Evolutionary conservation across 2,113 vertebrate genomes (phyloP).

Genomic region (Passer domesticus): DNA sequence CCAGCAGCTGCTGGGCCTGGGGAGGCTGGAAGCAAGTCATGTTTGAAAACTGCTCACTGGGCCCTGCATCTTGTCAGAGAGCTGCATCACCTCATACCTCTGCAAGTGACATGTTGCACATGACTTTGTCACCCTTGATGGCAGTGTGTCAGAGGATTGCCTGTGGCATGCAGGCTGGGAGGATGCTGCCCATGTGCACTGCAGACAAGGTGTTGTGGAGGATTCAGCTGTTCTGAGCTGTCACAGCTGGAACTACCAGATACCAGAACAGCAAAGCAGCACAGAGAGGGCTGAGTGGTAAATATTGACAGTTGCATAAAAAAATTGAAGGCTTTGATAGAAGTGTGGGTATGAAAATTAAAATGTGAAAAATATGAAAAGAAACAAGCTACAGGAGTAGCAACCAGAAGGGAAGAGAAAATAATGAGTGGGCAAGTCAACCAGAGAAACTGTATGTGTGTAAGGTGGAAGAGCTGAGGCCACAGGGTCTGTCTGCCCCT

Average conservation of each 20-base stretch:
- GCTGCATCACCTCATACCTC: neutral
- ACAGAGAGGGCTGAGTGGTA: neutral
- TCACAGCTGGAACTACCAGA: slow-evolving; percentile 6
- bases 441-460: neutral
- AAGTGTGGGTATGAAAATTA: neutral
- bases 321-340: neutral
- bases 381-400: neutral
- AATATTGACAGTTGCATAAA: neutral
- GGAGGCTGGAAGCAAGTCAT: neutral
- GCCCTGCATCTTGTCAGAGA: neutral
- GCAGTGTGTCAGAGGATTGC: neutral
- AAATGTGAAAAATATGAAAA: neutral
- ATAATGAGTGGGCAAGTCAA: neutral
- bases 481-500: neutral
- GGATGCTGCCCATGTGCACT: neutral
- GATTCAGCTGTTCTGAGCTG: neutral
- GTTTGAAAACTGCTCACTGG: neutral
- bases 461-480: neutral
- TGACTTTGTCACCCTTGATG: neutral
- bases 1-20: neutral
- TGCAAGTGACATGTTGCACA: neutral
- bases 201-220: neutral
- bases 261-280: neutral
- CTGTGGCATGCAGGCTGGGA: neutral
- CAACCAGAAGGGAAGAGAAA: neutral